Percentiles rank a stretch among this genome's conserved stretches.
phyloP scores from a whole-genome alignment of 2,888 invertebrate species.

The Micropterix aruncella region DNA sequence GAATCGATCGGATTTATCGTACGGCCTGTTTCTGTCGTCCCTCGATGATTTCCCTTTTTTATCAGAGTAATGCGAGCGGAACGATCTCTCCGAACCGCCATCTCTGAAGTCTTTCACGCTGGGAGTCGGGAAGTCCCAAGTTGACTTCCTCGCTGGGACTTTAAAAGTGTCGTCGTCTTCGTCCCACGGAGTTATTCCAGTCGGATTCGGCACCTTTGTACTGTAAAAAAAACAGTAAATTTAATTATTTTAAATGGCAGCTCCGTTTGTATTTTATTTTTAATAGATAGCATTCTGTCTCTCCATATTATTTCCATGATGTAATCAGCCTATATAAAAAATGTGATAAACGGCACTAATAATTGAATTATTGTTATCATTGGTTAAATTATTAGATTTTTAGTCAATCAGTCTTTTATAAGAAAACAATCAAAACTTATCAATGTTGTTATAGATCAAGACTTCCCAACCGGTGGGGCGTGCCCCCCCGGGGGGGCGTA shows the following conservation, averaged over 20 bases:
- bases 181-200: conserved; percentile 55
- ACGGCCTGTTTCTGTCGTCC: conserved; percentile 29
- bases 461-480: no score
- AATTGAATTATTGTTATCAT: no score
- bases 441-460: neutral
- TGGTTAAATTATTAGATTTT: no score
- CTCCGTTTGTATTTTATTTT: neutral
- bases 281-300: no score
- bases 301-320: no score
- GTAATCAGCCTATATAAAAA: no score
- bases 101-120: conserved; percentile 29
- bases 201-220: conserved; percentile 35
- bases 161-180: conserved; percentile 61
- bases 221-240: conserved; percentile 15
- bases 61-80: conserved; percentile 20
- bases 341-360: no score
- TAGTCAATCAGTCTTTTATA: no score
- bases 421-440: no score
- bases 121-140: conserved; percentile 92
- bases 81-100: conserved; percentile 25
- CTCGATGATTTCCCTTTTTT: conserved; percentile 20
- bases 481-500: no score
- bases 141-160: conserved; percentile 50
- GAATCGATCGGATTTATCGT: conserved; percentile 62
- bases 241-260: neutral